Evolutionary conservation across 2,888 invertebrate genomes (phyloP), one percentile per base, ranked within the genome.

Genomic region (Andrena bucephala): DNA sequence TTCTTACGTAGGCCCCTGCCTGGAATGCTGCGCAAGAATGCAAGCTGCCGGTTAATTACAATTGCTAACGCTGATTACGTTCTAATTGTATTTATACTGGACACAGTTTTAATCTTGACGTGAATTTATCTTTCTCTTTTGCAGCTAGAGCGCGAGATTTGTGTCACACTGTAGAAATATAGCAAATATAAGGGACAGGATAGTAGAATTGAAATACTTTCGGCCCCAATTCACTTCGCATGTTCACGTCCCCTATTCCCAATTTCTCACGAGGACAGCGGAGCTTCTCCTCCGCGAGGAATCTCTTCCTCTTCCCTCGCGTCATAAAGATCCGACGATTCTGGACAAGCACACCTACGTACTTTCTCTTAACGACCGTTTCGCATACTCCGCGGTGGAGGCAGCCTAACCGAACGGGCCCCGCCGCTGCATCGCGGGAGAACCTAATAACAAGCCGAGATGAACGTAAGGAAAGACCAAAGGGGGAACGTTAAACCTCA

Each of bases 271-370:
- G 16, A 13, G 8, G 24, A 7, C 8, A 24, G 6, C 42, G 27
- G 50, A 52, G 50, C 1, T 42, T 13, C 16, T 29, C n/a, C 52
- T 16, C 16, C 10, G 54, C 13, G 8, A 54, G 70, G 59, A 70
- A 70, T 77, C 29, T 50, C 20, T 62, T 16, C 27, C 63, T 42
- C 42, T 54, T 27, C 36, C 20, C 13, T 33, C 65, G 69, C 54
- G 65, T 70, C 77, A 50, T 77, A 77, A 81, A 70, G 83, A 83
- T 83, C 48, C 81, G 20, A 52, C 66, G 81, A 82, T 82, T 80
- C 81, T 10, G 76, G 59, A 77, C 71, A 77, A 69, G 72, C 31
- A 83, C 83, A 77, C 83, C 83, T 83, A 82, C 83, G 77, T 82
- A 78, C 84, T 75, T 83, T 75, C 82, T 83, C 83, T 71, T 60